These are phyloP conservation scores for Urosaurus nigricauda DNA, from an alignment of 2,797 vertebrate species.

Conservation along the genomic window DNA sequence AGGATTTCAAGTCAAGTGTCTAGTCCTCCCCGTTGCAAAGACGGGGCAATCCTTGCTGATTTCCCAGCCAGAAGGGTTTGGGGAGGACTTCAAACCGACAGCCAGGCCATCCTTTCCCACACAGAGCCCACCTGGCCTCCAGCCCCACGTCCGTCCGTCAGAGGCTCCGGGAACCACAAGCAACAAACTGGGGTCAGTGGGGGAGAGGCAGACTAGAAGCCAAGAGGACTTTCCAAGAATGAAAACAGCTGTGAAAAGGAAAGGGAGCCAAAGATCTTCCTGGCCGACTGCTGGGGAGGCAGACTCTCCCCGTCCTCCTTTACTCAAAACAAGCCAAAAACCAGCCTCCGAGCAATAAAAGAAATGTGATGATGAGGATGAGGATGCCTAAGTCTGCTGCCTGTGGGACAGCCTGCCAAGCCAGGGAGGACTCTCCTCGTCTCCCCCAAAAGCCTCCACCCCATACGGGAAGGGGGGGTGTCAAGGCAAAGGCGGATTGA, in stretches of 20 bases:
- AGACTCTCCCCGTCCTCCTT: neutral
- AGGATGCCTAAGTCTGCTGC: constrained; percentile 57
- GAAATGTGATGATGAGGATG: constrained; percentile 45
- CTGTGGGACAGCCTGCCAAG: constrained; percentile 44
- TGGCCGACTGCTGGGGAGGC: constrained; percentile 41
- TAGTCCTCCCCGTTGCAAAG: neutral
- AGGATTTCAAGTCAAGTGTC: neutral
- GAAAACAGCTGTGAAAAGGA: constrained; percentile 68
- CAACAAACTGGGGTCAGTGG: constrained; percentile 35
- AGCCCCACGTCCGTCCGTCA: neutral
- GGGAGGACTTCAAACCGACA: too few relatives aligned
- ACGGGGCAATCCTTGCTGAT: neutral
- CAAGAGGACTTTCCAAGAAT: constrained; percentile 60
- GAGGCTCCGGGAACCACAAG: constrained; percentile 53
- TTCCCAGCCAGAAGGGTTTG: neutral
- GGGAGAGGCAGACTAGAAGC: constrained; percentile 46
- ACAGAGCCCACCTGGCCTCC: neutral
- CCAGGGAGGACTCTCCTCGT: neutral
- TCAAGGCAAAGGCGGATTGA: neutral
- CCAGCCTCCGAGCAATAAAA: constrained; percentile 63
- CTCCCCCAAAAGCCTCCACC: neutral
- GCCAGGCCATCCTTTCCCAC: too few relatives aligned
- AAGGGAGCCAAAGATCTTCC: constrained; percentile 65
- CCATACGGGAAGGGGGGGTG: neutral
- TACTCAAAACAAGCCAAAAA: constrained; percentile 60